phyloP scores from a whole-genome alignment of 2,888 invertebrate species.

The Phlogophora meticulosa region DNA sequence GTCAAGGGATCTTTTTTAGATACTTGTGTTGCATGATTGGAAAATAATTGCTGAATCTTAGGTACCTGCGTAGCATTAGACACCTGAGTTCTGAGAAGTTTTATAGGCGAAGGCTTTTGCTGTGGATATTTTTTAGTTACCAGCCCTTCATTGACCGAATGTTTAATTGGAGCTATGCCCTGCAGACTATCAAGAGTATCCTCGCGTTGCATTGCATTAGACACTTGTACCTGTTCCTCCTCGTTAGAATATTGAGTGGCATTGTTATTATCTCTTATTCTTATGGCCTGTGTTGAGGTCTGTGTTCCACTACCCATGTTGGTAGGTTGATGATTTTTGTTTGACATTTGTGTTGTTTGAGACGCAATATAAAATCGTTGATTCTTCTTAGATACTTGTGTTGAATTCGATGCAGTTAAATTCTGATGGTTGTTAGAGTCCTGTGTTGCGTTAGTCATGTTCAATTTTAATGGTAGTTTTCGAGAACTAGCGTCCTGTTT shows the following conservation, averaged over 20 bases:
- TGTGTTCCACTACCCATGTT: constrained; percentile 25
- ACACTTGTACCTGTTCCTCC: neutral
- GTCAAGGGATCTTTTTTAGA: constrained; percentile 17
- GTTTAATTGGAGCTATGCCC: constrained; percentile 34
- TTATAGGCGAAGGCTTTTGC: neutral
- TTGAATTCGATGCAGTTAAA: constrained; percentile 36
- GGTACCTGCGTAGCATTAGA: constrained; percentile 35
- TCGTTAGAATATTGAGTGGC: constrained; percentile 32
- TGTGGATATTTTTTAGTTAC: constrained; percentile 8
- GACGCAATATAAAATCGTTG: constrained; percentile 12
- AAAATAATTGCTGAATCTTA: neutral
- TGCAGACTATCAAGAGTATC: neutral
- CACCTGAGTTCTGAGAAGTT: neutral
- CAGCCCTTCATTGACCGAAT: constrained; percentile 14
- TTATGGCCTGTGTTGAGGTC: constrained; percentile 8
- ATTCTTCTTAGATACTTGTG: constrained; percentile 41
- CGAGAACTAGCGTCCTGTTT: constrained; percentile 19
- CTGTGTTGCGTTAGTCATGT: constrained; percentile 16
- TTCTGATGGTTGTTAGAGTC: constrained; percentile 36
- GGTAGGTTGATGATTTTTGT: constrained; percentile 10
- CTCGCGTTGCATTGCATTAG: constrained; percentile 13
- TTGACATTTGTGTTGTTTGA: constrained; percentile 37
- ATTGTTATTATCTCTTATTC: constrained; percentile 2
- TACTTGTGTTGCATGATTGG: constrained; percentile 32
- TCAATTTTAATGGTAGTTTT: constrained; percentile 23